These are phyloP conservation scores for Spialia ferax DNA, from an alignment of 2,888 invertebrate species.

Conservation along the genomic window DNA sequence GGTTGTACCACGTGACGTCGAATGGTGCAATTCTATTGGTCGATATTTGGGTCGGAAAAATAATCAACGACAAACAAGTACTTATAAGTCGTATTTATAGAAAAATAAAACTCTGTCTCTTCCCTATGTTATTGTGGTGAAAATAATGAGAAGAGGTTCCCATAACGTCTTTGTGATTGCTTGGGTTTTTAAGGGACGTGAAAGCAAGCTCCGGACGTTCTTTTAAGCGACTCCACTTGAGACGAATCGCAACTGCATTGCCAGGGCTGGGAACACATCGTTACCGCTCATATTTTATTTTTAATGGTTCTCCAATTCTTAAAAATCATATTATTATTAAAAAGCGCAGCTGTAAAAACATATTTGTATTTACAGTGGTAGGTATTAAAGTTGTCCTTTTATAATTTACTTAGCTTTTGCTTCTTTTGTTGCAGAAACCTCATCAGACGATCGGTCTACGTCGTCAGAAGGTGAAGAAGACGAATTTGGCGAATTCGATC, in stretches of 20 bases:
- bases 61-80: background rate
- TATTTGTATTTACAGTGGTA: background rate
- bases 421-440: slow-evolving; percentile 73
- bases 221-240: slow-evolving; percentile 68
- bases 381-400: background rate
- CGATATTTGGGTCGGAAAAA: too few relatives aligned
- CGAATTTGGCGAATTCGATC: slow-evolving; percentile 83
- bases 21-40: too few relatives aligned
- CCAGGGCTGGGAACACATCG: slow-evolving; percentile 61
- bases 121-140: slow-evolving; percentile 20
- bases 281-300: slow-evolving; percentile 62
- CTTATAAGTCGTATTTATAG: background rate
- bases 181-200: slow-evolving; percentile 56
- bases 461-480: slow-evolving; percentile 88
- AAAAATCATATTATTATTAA: slow-evolving; percentile 21
- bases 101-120: background rate
- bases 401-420: slow-evolving; percentile 13
- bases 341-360: background rate
- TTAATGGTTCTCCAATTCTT: slow-evolving; percentile 48
- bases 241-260: slow-evolving; percentile 63
- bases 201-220: slow-evolving; percentile 59
- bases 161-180: slow-evolving; percentile 55
- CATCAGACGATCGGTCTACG: slow-evolving; percentile 78
- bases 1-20: too few relatives aligned
- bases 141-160: slow-evolving; percentile 32